A percentile compares a stretch with the other conserved stretches of the same genome.
Evolutionary conservation across 1,140 invertebrate species (phyloP).

Genomic region (Sycobia sp.): DNA sequence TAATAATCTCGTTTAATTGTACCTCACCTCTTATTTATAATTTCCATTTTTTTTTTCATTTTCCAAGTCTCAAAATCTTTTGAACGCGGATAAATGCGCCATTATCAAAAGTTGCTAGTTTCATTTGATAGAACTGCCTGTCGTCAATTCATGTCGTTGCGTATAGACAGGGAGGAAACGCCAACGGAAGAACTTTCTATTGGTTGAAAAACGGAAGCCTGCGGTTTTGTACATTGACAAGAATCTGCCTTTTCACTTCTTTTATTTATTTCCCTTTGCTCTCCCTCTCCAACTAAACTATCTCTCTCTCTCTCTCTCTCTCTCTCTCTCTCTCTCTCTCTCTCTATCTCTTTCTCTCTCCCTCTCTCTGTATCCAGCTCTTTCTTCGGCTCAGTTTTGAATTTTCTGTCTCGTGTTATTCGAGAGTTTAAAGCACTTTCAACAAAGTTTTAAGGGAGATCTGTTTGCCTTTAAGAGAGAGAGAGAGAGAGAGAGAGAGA

Average conservation of each 20-base stretch:
- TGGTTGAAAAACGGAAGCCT: too few species aligned
- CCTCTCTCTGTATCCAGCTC: too few species aligned
- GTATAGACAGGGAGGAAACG: too few species aligned
- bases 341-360: neutral
- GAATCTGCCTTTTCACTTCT: too few species aligned
- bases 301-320: neutral
- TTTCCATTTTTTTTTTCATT: neutral
- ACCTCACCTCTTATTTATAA: slow-evolving; percentile 1
- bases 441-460: slow-evolving; percentile 19
- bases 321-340: neutral
- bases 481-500: too few species aligned
- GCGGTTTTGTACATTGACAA: too few species aligned
- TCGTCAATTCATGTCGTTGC: too few species aligned
- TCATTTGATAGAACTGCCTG: too few species aligned
- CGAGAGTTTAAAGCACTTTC: slow-evolving; percentile 8
- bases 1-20: slow-evolving; percentile 22
- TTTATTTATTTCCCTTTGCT: neutral
- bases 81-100: neutral
- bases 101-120: too few species aligned
- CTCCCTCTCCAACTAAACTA: neutral
- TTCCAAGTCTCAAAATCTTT: neutral
- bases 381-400: neutral
- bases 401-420: slow-evolving; percentile 3
- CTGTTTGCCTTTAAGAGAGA: slow-evolving; percentile 26
- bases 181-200: too few species aligned